A percentile compares a stretch with the other conserved stretches of the same genome.
Evolutionary conservation across 2,113 vertebrate genomes (phyloP).

Genomic region (Tyrannus savana): DNA sequence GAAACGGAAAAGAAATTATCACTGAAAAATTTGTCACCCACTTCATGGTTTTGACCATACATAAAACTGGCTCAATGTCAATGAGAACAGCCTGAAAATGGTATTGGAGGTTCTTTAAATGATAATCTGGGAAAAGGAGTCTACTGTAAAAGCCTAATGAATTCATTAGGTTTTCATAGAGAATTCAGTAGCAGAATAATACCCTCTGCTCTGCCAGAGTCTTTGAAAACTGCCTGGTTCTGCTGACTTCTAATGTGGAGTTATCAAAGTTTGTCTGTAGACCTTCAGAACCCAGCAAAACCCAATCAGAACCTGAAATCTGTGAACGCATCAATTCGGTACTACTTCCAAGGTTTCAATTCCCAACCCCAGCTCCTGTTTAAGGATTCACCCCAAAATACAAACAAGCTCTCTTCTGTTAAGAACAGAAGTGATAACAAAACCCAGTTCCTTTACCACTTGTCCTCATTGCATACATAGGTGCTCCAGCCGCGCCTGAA

Average conservation of each 20-base stretch:
- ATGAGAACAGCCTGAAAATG: not conserved
- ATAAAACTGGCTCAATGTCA: not conserved
- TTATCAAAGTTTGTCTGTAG: not conserved
- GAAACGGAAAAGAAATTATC: too few relatives aligned
- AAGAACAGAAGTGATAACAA: not conserved
- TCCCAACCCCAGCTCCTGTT: not conserved
- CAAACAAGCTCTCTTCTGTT: not conserved
- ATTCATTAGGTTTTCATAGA: not conserved
- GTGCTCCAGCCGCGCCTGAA: accelerated
- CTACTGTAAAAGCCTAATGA: not conserved
- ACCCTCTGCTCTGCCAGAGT: not conserved
- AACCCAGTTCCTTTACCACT: not conserved
- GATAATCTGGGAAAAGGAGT: not conserved
- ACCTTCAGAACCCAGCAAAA: not conserved
- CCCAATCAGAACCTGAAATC: not conserved
- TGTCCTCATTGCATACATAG: not conserved
- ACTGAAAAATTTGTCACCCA: not conserved
- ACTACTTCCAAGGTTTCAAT: not conserved
- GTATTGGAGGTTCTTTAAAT: not conserved
- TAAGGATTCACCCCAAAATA: not conserved
- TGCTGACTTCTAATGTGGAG: not conserved
- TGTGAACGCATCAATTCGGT: not conserved
- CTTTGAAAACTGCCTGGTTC: not conserved
- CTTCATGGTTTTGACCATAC: not conserved
- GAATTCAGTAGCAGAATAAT: not conserved